Percentiles rank a stretch among this genome's conserved stretches.
Evolutionary conservation across 2,113 vertebrate species (phyloP).

Genomic region (Brachionichthys hirsutus): DNA sequence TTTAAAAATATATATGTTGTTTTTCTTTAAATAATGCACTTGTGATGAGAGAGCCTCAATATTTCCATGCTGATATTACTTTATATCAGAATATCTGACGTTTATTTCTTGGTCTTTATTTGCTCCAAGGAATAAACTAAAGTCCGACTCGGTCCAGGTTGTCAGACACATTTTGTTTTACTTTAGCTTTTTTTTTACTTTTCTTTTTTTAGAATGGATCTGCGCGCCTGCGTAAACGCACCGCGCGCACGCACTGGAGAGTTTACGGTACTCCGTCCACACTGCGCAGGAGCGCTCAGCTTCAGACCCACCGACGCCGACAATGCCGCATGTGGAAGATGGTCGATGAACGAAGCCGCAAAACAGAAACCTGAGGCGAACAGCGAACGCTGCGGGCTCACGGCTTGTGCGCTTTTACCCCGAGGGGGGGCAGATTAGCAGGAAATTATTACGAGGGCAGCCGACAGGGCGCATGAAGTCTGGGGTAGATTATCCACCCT

Average conservation of each 20-base stretch:
- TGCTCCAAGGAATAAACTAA: too few relatives aligned
- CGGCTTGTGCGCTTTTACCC: not conserved
- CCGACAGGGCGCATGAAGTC: constrained; percentile 36
- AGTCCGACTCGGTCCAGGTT: too few relatives aligned
- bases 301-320: constrained; percentile 27
- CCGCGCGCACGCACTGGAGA: not conserved
- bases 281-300: constrained; percentile 40
- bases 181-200: too few relatives aligned
- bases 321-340: constrained; percentile 33
- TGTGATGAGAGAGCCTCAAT: too few relatives aligned
- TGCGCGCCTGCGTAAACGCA: not conserved
- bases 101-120: too few relatives aligned
- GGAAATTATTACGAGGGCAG: constrained; percentile 41
- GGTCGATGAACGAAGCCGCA: constrained; percentile 10
- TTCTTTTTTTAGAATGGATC: not conserved
- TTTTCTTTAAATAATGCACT: too few relatives aligned
- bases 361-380: not conserved
- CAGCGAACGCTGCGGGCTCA: not conserved
- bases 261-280: constrained; percentile 52
- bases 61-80: too few relatives aligned
- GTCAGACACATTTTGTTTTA: too few relatives aligned
- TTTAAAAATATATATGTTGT: too few relatives aligned
- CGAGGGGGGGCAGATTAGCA: not conserved
- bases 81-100: too few relatives aligned
- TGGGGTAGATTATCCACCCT: constrained; percentile 35